phyloP scores from a whole-genome alignment of 2,888 invertebrate species.

The Glaucopsyche alexis region DNA sequence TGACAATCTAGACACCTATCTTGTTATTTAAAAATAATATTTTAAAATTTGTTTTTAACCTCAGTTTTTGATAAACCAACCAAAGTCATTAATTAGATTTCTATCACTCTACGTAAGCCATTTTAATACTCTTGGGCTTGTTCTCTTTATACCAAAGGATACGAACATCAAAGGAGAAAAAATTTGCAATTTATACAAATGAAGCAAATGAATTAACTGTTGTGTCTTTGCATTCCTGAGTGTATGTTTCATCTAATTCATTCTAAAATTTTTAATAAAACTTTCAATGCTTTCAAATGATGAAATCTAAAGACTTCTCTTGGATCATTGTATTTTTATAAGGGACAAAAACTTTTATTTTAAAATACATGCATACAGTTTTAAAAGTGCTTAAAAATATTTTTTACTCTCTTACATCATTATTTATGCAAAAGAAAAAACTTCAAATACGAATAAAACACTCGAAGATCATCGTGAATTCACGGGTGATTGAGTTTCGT shows the following conservation, averaged over 20 bases:
- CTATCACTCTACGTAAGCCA: neutral
- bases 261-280: neutral
- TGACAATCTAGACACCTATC: no score
- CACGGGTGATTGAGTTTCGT: conserved; percentile 1
- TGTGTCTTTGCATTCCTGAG: neutral
- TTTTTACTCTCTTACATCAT: neutral
- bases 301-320: no score
- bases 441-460: conserved; percentile 1
- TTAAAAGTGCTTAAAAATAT: neutral
- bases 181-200: conserved; percentile 6
- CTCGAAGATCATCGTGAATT: conserved; percentile 4
- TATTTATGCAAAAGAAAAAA: neutral
- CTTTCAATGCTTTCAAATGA: no score
- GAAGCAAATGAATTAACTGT: neutral
- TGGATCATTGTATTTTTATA: no score
- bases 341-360: no score
- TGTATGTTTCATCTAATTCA: neutral
- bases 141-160: conserved; percentile 5
- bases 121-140: neutral
- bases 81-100: no score
- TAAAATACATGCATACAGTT: no score
- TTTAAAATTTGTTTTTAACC: no score
- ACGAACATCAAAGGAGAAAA: neutral
- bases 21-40: no score
- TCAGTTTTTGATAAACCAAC: no score